Conservation (phyloP, 2,113 vertebrate species). For the Empidonax alnorum region DNA sequence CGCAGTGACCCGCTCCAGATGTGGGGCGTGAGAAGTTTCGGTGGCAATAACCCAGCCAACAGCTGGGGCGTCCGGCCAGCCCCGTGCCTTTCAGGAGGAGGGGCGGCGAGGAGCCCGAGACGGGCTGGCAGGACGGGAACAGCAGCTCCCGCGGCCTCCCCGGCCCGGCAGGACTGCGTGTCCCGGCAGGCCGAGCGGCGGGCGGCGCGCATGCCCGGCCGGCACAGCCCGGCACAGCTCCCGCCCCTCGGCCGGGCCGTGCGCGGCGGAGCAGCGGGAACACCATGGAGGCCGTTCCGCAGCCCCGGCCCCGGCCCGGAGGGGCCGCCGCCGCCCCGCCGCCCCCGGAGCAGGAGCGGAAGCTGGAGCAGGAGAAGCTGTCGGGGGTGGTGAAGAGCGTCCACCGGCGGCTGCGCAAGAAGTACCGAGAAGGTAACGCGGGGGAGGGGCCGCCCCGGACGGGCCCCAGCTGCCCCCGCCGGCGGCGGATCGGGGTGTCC, state of each 20-base stretch:
- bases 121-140: no score
- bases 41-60: rapidly evolving
- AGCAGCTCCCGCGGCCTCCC: neutral
- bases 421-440: conserved; percentile 92
- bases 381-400: conserved; percentile 94
- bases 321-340: neutral
- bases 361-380: conserved; percentile 91
- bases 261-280: neutral
- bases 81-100: rapidly evolving
- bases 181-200: neutral
- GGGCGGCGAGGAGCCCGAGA: no score
- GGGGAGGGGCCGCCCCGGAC: neutral
- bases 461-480: neutral
- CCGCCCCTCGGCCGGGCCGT: conserved; percentile 54
- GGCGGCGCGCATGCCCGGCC: neutral
- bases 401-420: conserved; percentile 93
- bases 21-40: rapidly evolving
- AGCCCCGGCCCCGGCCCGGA: neutral
- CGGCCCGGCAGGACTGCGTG: neutral
- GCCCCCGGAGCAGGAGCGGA: conserved; percentile 70
- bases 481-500: neutral
- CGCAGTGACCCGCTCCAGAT: rapidly evolving
- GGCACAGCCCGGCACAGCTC: neutral
- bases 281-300: conserved; percentile 1
- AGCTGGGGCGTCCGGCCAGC: rapidly evolving